These are phyloP conservation scores for Fistularia tabacaria DNA, from an alignment of 2,797 vertebrate species.

Conservation along the genomic window DNA sequence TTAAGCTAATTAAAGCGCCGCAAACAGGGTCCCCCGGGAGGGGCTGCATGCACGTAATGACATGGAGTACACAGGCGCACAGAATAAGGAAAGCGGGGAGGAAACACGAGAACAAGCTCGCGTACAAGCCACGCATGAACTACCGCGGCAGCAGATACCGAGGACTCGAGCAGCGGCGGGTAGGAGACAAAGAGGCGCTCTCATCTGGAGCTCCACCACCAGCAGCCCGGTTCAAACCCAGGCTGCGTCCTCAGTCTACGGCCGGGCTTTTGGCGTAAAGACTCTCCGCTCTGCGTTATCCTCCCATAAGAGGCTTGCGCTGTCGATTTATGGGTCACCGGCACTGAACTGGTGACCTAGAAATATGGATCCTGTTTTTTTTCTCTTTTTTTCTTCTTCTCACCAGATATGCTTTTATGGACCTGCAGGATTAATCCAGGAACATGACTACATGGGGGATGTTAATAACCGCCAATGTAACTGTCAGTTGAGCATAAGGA, in stretches of 20 bases:
- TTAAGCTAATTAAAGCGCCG: conserved; percentile 72
- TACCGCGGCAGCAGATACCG: conserved; percentile 1
- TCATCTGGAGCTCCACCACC: no score
- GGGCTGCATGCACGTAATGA: conserved; percentile 32
- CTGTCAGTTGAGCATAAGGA: no score
- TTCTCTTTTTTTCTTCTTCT: conserved; percentile 5
- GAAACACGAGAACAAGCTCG: conserved; percentile 25
- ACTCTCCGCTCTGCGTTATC: conserved; percentile 28
- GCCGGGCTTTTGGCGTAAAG: conserved; percentile 10
- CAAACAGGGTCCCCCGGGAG: conserved; percentile 58
- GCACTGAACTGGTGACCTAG: conserved; percentile 40
- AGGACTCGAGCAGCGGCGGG: no score
- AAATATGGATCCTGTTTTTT: conserved; percentile 36
- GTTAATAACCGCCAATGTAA: no score
- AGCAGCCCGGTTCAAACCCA: no score
- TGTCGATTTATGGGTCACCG: conserved; percentile 53
- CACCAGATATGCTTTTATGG: conserved; percentile 10
- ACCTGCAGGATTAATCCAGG: conserved; percentile 8
- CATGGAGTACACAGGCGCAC: conserved; percentile 24
- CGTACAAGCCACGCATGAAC: conserved; percentile 8
- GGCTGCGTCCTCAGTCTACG: neutral
- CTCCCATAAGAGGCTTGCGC: conserved; percentile 43
- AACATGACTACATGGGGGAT: neutral
- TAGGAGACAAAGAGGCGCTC: no score
- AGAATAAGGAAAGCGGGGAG: conserved; percentile 26